A percentile compares a stretch with the other conserved stretches of the same genome.
Evolutionary conservation across 2,888 invertebrate species (phyloP).

Genomic region (Machimus rusticus): DNA sequence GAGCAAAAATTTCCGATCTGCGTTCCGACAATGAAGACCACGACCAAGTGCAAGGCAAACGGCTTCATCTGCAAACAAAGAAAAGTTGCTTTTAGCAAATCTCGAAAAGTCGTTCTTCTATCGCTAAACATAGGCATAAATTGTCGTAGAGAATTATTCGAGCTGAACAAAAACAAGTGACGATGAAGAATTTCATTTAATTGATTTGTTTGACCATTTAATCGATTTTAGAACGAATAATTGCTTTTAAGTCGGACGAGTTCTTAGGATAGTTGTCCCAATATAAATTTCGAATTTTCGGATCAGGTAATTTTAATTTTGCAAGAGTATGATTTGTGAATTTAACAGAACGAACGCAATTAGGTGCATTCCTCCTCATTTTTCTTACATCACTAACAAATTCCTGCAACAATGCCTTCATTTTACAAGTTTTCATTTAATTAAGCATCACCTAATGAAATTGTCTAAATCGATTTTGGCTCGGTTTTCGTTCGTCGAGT

Average conservation of each 20-base stretch:
- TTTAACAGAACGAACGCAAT: too few relatives aligned
- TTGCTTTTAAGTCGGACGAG: not conserved
- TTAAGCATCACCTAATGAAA: too few relatives aligned
- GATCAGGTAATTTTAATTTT: too few relatives aligned
- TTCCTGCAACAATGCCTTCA: too few relatives aligned
- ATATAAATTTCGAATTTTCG: too few relatives aligned
- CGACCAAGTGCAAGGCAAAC: conserved; percentile 62
- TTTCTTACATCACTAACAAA: too few relatives aligned
- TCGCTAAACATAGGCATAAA: conserved; percentile 2
- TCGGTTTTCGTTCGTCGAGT: too few relatives aligned
- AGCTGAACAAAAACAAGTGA: not conserved
- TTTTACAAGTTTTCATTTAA: too few relatives aligned
- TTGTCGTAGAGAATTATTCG: not conserved
- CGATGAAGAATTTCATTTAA: not conserved
- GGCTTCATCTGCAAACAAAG: conserved; percentile 56
- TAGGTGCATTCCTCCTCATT: too few relatives aligned
- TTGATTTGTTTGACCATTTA: not conserved
- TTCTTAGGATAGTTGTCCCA: too few relatives aligned
- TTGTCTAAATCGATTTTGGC: too few relatives aligned
- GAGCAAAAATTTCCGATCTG: conserved; percentile 42
- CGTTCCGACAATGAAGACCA: conserved; percentile 54
- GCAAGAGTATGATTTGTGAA: too few relatives aligned
- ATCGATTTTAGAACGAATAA: not conserved
- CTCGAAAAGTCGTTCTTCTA: not conserved
- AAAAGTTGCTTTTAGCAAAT: not conserved